Conservation (phyloP, 2,113 vertebrate genomes). For the Nothobranchius kuhntae region DNA sequence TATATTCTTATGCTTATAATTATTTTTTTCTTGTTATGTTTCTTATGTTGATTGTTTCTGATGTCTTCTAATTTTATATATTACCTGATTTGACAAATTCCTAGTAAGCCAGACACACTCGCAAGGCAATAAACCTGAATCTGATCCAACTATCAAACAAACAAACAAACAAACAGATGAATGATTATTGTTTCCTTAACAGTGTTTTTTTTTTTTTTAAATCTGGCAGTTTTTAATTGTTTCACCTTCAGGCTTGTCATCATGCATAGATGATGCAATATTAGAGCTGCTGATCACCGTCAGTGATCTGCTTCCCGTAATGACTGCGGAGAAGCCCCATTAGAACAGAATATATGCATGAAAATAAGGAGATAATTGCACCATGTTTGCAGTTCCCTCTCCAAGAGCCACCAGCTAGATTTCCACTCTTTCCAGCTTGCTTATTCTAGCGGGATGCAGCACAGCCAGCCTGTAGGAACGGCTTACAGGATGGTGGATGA, state of each 20-base stretch:
- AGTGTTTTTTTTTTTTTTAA: not conserved
- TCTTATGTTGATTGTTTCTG: no score
- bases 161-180: not conserved
- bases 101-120: no score
- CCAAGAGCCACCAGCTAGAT: constrained; percentile 54
- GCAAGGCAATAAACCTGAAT: no score
- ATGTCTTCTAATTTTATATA: no score
- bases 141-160: not conserved
- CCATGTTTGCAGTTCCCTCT: constrained; percentile 60
- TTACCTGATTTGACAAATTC: no score
- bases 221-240: constrained; percentile 1
- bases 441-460: constrained; percentile 12
- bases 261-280: constrained; percentile 30
- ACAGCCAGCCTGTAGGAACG: constrained; percentile 3
- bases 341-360: constrained; percentile 66
- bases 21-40: no score
- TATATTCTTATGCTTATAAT: no score
- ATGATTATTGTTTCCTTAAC: not conserved
- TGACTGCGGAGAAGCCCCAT: constrained; percentile 65
- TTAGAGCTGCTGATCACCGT: constrained; percentile 19
- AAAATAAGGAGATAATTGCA: constrained; percentile 77
- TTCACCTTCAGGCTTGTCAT: constrained; percentile 30
- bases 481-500: not conserved
- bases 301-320: constrained; percentile 30
- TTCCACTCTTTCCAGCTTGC: constrained; percentile 27